Evolutionary conservation across 1,140 invertebrate genomes (phyloP), one percentile per base, ranked within the genome.

Genomic region (Leucophenga varia): DNA sequence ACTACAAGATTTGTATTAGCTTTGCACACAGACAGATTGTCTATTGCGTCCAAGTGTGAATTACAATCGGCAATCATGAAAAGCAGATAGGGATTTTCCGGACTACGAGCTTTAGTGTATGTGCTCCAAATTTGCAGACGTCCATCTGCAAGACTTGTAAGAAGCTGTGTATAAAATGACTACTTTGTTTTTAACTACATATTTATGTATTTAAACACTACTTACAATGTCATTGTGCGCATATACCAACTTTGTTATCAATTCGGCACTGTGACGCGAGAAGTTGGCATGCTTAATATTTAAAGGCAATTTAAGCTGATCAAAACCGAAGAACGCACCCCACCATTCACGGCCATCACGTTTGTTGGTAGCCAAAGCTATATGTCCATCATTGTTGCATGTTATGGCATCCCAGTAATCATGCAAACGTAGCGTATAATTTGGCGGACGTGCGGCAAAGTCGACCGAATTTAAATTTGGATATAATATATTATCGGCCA

Each of bases 361-460:
- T 2, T 52, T 40, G 31, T 67, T 67, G 3, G 63, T 67, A 16
- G 64, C 63, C 35, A 67, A 22, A 0, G 49, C 63, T 6, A 57
- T 35, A 12, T 67, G 63, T 5, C 48, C 9, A 8, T 57, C 47
- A 21, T 67, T 68, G 1, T 25, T 25, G 22, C 22, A 10, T 25
- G 59, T 20, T 0, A 67, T 57, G 22, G 64, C 68, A 43, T 67
- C 63, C 39, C 61, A 67, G 47, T 56, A 67, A 13, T 63, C 54
- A 8, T 55, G 59, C 10, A 67, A 37, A 0, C 64, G 56, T 6
- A 59, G 64, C 2, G 63, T 54, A 1, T 68, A 31, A 31, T 67
- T 63, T 21, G 63, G 59, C 16, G 67, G 40, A 2, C 63, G 59
- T 6, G 63, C 59, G 25, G 59, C 67, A 34, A 68, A 45, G 35